Evolutionary conservation across 2,113 vertebrate species (phyloP).

Genomic region (Fukomys damarensis): DNA sequence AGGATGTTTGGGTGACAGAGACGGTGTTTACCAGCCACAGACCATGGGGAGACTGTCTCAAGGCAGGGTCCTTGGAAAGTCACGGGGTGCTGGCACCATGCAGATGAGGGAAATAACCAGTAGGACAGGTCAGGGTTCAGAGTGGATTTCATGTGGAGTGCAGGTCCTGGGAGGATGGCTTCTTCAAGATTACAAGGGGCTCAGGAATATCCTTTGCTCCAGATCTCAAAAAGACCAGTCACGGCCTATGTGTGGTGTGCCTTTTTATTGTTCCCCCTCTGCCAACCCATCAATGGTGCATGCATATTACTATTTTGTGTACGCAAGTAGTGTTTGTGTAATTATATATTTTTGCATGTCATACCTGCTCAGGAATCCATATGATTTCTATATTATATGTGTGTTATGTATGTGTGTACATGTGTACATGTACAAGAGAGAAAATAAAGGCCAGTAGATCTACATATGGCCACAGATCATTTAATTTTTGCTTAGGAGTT

Average conservation of each 20-base stretch:
- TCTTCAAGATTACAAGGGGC: not conserved
- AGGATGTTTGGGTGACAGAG: not conserved
- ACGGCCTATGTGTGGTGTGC: not conserved
- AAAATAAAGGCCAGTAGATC: not conserved
- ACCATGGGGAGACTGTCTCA: not conserved
- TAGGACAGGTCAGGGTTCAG: constrained; percentile 44
- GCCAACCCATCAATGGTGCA: not conserved
- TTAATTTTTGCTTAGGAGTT: not conserved
- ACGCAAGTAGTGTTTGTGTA: not conserved
- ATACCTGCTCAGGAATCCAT: not conserved
- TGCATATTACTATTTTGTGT: not conserved
- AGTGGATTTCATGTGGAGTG: constrained; percentile 30
- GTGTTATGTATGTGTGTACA: not conserved
- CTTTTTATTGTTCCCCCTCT: not conserved
- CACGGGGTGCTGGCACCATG: not conserved
- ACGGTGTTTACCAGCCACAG: not conserved
- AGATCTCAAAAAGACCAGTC: not conserved
- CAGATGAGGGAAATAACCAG: constrained; percentile 19
- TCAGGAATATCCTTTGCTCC: not conserved
- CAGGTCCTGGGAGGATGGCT: not conserved
- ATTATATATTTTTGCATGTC: not conserved
- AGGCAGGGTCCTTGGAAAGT: not conserved
- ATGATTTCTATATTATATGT: not conserved
- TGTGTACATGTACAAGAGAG: not conserved
- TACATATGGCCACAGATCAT: not conserved